Conservation (phyloP, 2,888 invertebrate species). For the Kuschelorhynchus macadamiae region DNA sequence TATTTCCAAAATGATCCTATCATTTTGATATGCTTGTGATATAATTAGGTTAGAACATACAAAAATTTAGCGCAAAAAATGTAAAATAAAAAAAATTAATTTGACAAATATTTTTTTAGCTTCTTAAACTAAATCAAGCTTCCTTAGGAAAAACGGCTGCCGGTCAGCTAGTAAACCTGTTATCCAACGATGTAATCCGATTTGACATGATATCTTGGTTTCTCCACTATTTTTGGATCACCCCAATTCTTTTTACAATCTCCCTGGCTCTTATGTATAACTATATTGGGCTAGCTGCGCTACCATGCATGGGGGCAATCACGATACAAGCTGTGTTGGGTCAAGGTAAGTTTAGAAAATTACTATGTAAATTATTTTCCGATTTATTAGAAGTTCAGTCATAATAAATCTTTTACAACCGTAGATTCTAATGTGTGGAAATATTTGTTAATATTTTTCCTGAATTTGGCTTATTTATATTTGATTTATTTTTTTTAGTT, state of each 20-base stretch:
- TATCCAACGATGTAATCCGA: conserved; percentile 88
- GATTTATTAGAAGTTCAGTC: no score
- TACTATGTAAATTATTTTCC: no score
- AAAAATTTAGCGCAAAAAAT: no score
- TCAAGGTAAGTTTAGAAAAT: conserved; percentile 71
- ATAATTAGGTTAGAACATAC: no score
- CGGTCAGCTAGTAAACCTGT: conserved; percentile 86
- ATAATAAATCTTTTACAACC: no score
- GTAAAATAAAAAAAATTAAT: no score
- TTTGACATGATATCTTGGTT: conserved; percentile 81
- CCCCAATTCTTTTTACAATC: conserved; percentile 81
- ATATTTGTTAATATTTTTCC: no score
- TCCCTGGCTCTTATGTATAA: conserved; percentile 75
- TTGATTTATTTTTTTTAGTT: no score
- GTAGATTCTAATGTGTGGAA: no score
- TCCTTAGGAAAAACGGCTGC: conserved; percentile 86
- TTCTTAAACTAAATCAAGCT: conserved; percentile 76
- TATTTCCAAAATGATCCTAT: no score
- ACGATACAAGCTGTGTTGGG: conserved; percentile 70
- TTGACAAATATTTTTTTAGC: conserved; percentile 68
- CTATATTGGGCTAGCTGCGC: conserved; percentile 71
- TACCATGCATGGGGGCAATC: conserved; percentile 76
- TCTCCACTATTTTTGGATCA: conserved; percentile 85
- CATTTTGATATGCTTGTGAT: no score
- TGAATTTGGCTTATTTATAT: no score